Base-by-base conservation (phyloP, 2,888 invertebrate species). In the Agrochola circellaris region DNA sequence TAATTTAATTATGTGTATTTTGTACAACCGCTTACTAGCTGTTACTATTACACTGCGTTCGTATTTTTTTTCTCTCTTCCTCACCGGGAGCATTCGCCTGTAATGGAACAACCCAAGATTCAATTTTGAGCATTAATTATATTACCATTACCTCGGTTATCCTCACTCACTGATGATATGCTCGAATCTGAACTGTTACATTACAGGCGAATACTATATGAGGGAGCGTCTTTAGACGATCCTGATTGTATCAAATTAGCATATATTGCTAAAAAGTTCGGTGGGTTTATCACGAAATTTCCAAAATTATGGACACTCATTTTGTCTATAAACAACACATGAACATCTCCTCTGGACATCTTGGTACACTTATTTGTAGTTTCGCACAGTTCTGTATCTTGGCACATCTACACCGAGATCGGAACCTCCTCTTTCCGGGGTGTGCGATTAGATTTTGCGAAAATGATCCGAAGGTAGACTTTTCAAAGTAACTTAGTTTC, bases 361-460 rank as follows among this genome's bases (percentile, higher is more conserved):
- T 88, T 4, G 95, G 95, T 30, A 97, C 95, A 2, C 94, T 93
- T 9, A 97, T 95, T 86, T 97, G 97, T 26, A 97, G 80, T 75
- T 96, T 97, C 0, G 95, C 95, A 86, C 97, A 97, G 82, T 97
- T 97, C 93, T 95, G 95, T 38, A 97, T 96, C 82, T 93, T 96
- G 75, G 95, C 96, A 76, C 97, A 97, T 0, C 96, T 88, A 78
- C 97, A 97, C n/a, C 91, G 90, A 0, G 96, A 96, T 64, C 91
- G 89, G 77, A 94, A 97, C 69, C 87, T 91, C 77, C 95, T 92
- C 66, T 92, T 94, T 0, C 92, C 90, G 0, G 88, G 70, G 23
- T 88, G 89, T 4, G 94, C 92, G 15, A 96, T 84, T n/a, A 93
- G 87, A 79, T 96, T 96, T 26, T 89, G 92, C 11, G 92, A 86